Conservation (phyloP, 2,113 vertebrate species). For the Toxostoma redivivum region DNA sequence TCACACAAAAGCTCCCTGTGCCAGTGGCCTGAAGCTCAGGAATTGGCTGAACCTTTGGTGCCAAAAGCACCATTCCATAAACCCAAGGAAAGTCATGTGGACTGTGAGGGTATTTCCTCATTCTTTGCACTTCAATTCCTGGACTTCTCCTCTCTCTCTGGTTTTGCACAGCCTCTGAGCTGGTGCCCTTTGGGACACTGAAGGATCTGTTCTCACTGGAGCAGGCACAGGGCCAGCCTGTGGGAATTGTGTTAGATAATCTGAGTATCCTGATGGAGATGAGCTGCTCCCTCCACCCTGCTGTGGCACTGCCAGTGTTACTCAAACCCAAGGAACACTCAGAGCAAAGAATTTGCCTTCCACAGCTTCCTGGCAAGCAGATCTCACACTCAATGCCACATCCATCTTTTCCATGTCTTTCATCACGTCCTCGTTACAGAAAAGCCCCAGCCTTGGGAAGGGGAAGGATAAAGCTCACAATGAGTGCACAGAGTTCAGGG, state of each 20-base stretch:
- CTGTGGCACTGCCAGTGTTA: accelerated
- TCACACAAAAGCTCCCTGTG: neutral
- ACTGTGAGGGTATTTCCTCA: neutral
- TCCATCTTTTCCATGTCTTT: neutral
- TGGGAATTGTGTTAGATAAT: neutral
- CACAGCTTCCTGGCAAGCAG: neutral
- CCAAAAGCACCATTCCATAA: neutral
- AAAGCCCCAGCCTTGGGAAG: neutral
- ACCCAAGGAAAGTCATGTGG: neutral
- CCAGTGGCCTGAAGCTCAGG: neutral
- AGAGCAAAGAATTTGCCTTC: neutral
- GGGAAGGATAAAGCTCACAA: neutral
- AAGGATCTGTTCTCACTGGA: neutral
- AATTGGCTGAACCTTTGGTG: neutral
- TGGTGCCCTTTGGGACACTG: neutral
- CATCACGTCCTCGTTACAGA: neutral
- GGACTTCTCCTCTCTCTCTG: neutral
- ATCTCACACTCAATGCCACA: neutral
- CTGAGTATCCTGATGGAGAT: accelerated
- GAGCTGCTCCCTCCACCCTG: neutral
- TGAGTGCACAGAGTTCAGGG: neutral
- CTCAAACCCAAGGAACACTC: neutral
- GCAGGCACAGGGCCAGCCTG: neutral
- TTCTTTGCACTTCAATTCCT: neutral
- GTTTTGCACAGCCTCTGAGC: neutral